Evolutionary conservation across 1,140 invertebrate genomes (phyloP), one percentile per base, ranked within the genome.

Genomic region (Babylonia areolata): DNA sequence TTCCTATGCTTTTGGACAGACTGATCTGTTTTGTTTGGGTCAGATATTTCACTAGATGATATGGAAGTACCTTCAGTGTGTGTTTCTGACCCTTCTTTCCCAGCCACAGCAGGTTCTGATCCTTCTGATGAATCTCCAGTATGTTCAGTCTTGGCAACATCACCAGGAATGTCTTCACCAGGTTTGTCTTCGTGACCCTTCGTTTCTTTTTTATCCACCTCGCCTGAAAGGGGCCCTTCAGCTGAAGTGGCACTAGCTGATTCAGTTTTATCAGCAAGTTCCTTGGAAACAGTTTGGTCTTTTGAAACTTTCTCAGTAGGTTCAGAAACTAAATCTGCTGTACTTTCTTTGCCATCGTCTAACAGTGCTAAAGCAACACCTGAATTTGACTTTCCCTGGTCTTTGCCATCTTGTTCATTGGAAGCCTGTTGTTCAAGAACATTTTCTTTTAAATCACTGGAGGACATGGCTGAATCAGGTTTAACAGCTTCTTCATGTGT

Each of bases 21-120:
- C 46, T 51, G 46, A 51, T 17, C 46, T 51, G 46, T 12, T 12
- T 17, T 51, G 17, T 51, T 23, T 23, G 28, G 15, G 28, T n/a
- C 58, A 64, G 58, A 64, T 23, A 6, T 64, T 23, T 64, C 58
- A 64, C 20, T 64, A 6, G 58, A 6, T 28, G 78, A 28, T 79
- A 3, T n/a, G 0, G 51, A 86, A 31, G 33, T 33, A 28, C 40
- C 39, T 23, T 81, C 40, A 46, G 58, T 39, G 6, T 64, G 15
- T 58, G n/a, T n/a, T 35, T 81, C 40, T 81, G 28, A 15, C 20
- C 20, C n/a, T 81, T 58, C 58, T 81, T 86, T 40, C 31, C 39
- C 1, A 20, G 5, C 54, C 37, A 33, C 33, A 20, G 73, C 78
- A 39, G 35, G 39, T 20, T 79, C 71, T 69, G 71, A 2, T 12